These are phyloP conservation scores for Marasmarcha lunaedactyla DNA, from an alignment of 2,888 invertebrate species.

Conservation along the genomic window DNA sequence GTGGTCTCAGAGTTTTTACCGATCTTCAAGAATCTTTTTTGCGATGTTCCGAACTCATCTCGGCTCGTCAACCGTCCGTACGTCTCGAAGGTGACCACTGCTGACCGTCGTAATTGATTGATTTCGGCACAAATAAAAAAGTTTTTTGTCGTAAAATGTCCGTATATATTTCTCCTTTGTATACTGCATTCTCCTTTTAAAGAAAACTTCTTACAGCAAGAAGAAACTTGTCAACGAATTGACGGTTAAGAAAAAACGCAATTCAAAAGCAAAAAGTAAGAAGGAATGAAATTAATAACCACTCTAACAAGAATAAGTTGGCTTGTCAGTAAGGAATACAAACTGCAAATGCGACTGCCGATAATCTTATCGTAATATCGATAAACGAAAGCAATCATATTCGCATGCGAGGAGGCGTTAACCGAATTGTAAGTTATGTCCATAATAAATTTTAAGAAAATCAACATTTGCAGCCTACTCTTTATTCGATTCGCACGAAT, in stretches of 20 bases:
- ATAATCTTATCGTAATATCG: slow-evolving; percentile 27
- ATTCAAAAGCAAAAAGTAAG: not conserved
- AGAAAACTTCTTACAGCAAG: not conserved
- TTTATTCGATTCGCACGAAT: slow-evolving; percentile 34
- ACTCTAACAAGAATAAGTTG: not conserved
- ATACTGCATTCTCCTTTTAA: not conserved
- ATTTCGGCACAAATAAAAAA: slow-evolving; percentile 22
- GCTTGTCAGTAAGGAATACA: not conserved
- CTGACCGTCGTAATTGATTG: slow-evolving; percentile 55
- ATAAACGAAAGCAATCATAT: slow-evolving; percentile 44
- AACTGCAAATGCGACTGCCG: not conserved
- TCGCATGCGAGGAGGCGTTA: slow-evolving; percentile 42
- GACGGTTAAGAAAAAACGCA: not conserved
- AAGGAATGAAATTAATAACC: not conserved
- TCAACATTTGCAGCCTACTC: slow-evolving; percentile 44
- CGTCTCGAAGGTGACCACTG: slow-evolving; percentile 43
- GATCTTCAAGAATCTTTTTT: slow-evolving; percentile 44
- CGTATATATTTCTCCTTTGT: not conserved
- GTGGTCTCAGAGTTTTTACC: slow-evolving; percentile 23
- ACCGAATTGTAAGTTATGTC: slow-evolving; percentile 37
- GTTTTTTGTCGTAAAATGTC: not conserved
- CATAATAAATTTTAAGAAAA: slow-evolving; percentile 52
- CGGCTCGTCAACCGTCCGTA: slow-evolving; percentile 49
- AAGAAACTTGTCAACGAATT: not conserved
- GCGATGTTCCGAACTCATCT: slow-evolving; percentile 46